Base-by-base conservation (phyloP, 2,113 vertebrate genomes). In the Microcebus lehilahytsara region DNA sequence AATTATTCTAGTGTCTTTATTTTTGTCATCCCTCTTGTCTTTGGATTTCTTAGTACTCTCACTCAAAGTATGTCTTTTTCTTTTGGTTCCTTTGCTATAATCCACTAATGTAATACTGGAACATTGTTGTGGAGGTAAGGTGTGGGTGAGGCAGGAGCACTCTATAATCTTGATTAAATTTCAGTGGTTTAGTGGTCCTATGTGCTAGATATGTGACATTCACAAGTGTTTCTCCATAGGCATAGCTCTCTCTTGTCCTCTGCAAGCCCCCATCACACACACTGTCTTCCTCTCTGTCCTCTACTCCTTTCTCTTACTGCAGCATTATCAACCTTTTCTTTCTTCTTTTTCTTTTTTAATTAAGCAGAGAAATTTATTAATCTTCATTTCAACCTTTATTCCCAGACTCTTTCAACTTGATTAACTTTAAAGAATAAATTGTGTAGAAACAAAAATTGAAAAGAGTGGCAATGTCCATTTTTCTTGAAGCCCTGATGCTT, bases 61-160 rank as follows among this genome's bases (percentile, higher is more conserved):
- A 13, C 49, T 87, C 49, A 58, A n/a, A 58, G 9, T 25, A 51
- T 13, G 32, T 51, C 32, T 53, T 37, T 37, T 71, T 53, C 23
- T 69, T 53, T 13, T 1, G 46, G 12, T 9, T 58, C 20, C 46
- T 67, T 64, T 40, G 46, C 22, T 46, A 6, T 25, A 17, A 58
- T 20, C 22, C 4, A n/a, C 10, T 56, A 11, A 25, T 13, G n/a
- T 37, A 20, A 64, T 34, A n/a, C 7, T 32, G 42, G 20, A 58
- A 20, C n/a, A 1, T 27, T 4, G 0, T 46, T 69, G 2, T n/a
- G n/a, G 1, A 17, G 27, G 19, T 17, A 25, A 66, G 23, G 9
- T 60, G 1, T 72, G 37, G 25, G 23, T 25, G 91, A 77, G n/a
- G 30, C 8, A 6, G 1, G 19, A 27, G 6, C 3, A 53, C 34